phyloP scores from a whole-genome alignment of 2,113 vertebrate genomes.

The Neomonachus schauinslandi region DNA sequence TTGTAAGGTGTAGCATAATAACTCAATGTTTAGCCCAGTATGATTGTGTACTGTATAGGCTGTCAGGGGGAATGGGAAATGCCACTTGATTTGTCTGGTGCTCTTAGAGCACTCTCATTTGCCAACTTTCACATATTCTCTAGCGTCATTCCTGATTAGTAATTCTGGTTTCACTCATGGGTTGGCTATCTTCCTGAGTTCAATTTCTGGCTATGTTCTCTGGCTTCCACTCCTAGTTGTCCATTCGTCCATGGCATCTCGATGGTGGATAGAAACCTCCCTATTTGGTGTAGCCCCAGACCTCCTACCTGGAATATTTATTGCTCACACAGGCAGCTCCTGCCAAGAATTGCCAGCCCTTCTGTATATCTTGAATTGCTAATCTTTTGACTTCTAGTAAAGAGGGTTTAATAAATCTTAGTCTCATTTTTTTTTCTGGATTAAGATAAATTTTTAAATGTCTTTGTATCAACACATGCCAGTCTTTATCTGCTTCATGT shows the following conservation, averaged over 20 bases:
- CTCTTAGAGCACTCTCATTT: background rate
- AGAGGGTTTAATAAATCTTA: background rate
- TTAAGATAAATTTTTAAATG: background rate
- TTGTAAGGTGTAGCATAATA: background rate
- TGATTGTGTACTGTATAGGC: background rate
- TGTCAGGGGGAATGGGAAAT: background rate
- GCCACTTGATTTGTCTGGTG: background rate
- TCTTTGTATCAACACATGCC: background rate
- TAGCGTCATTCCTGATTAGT: background rate
- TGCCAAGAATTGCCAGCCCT: background rate
- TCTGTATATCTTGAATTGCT: background rate
- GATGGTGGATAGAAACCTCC: background rate
- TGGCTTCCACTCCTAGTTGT: background rate
- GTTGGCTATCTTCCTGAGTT: background rate
- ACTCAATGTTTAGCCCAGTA: background rate
- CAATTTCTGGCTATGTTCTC: background rate
- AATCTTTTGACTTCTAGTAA: background rate
- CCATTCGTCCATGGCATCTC: background rate
- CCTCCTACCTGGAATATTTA: background rate
- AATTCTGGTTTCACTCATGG: constrained; percentile 30
- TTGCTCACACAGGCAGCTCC: background rate
- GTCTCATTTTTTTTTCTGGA: background rate
- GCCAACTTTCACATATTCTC: background rate
- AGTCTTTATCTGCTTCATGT: background rate
- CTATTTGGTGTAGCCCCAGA: background rate